Evolutionary conservation across 2,888 invertebrate species (phyloP).

Genomic region (Scaptomyza flava): DNA sequence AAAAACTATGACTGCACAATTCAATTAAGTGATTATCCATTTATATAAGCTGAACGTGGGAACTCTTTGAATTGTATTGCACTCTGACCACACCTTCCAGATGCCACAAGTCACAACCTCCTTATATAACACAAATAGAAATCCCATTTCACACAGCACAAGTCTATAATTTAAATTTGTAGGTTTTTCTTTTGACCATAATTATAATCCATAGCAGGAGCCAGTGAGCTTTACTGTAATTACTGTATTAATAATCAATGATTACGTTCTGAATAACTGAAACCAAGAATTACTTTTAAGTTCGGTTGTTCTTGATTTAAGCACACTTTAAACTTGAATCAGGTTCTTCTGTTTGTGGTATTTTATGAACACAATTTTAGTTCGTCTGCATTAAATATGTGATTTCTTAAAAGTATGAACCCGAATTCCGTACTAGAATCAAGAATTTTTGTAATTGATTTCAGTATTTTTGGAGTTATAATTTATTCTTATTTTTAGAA

Average conservation of each 20-base stretch:
- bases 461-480: too few species aligned
- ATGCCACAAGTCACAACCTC: conserved; percentile 36
- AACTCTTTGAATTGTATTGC: neutral
- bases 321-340: too few species aligned
- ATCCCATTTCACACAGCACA: neutral
- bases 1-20: conserved; percentile 22
- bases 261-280: too few species aligned
- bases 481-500: too few species aligned
- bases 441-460: too few species aligned
- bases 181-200: neutral
- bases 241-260: neutral
- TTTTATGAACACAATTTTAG: too few species aligned
- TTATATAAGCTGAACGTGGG: conserved; percentile 24
- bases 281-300: neutral
- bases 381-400: too few species aligned
- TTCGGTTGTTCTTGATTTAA: too few species aligned
- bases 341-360: too few species aligned
- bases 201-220: conserved; percentile 8
- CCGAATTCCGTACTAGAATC: too few species aligned
- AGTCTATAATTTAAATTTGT: conserved; percentile 5
- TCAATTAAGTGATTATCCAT: neutral
- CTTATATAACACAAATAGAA: neutral
- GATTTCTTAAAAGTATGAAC: too few species aligned
- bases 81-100: conserved; percentile 9
- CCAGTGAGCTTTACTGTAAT: conserved; percentile 3